Conservation (phyloP, 2,113 vertebrate species). For the Pithys albifrons region DNA sequence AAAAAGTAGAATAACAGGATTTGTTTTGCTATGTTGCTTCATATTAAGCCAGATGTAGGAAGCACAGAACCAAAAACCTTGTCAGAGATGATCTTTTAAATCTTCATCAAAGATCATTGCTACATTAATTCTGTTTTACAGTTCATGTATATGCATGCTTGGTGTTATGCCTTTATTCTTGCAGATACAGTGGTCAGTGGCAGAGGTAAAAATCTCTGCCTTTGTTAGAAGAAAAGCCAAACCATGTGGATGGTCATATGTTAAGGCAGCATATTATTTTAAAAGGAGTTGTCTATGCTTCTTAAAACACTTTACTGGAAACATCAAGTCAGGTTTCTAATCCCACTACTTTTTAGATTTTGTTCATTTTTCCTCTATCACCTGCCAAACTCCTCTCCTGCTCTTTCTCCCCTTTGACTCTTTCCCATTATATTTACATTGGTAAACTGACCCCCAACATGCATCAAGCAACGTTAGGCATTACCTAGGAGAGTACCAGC, state of each 20-base stretch:
- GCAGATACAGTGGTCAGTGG: background rate
- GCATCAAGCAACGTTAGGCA: accelerated
- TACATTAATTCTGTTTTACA: background rate
- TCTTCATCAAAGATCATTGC: background rate
- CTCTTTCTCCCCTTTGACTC: background rate
- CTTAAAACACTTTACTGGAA: background rate
- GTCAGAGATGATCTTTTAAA: background rate
- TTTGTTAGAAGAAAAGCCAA: background rate
- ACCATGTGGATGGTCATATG: background rate
- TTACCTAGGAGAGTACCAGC: accelerated
- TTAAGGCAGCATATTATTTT: background rate
- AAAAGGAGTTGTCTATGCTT: background rate
- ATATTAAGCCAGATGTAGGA: background rate
- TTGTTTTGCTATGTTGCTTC: background rate
- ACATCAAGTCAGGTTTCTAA: background rate
- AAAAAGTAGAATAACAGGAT: background rate
- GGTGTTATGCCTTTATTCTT: background rate
- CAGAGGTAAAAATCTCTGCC: background rate
- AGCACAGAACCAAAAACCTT: background rate
- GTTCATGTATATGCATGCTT: accelerated
- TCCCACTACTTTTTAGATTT: background rate
- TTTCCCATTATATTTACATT: background rate
- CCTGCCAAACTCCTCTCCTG: background rate
- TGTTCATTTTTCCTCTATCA: background rate
- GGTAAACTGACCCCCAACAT: background rate